phyloP scores from a whole-genome alignment of 2,888 invertebrate genomes.

The Limnephilus rhombicus region DNA sequence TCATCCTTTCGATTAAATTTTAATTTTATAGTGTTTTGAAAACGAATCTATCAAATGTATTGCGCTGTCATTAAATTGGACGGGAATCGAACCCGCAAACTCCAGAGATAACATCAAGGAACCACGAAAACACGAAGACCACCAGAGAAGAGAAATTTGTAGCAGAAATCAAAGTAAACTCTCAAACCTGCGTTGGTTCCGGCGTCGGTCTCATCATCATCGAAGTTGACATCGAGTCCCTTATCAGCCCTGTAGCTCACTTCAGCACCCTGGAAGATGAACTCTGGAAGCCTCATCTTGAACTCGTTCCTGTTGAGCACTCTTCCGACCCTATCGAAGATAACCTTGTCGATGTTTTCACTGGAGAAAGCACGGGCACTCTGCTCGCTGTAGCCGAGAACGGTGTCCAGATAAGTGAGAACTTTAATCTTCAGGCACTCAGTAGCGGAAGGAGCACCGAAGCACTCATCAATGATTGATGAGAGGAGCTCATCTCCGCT shows the following conservation, averaged over 20 bases:
- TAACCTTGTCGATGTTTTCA: constrained; percentile 84
- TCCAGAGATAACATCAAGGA: neutral
- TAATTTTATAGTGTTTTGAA: neutral
- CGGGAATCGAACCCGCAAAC: neutral
- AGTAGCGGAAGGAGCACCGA: constrained; percentile 82
- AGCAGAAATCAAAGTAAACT: neutral
- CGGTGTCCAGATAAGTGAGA: constrained; percentile 85
- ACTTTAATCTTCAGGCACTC: constrained; percentile 88
- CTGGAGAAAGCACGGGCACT: constrained; percentile 80
- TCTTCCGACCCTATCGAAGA: constrained; percentile 84
- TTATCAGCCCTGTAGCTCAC: constrained; percentile 82
- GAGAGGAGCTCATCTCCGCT: constrained; percentile 84
- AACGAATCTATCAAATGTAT: neutral
- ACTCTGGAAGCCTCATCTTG: constrained; percentile 84
- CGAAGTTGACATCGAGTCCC: constrained; percentile 82
- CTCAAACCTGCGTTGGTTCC: constrained; percentile 47
- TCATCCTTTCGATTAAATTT: no score
- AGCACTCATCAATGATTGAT: constrained; percentile 85
- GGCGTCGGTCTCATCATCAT: constrained; percentile 72
- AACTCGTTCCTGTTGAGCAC: constrained; percentile 87
- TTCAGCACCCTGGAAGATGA: constrained; percentile 82
- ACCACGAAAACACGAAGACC: neutral
- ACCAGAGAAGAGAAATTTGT: neutral
- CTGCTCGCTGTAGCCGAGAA: constrained; percentile 81
- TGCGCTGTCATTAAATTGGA: neutral